Evolutionary conservation across 2,113 vertebrate species (phyloP).

Genomic region (western clawed frog (Xenopus tropicalis)): UCB_Xtro_10.0 CM004443.2:146118501-146119000

Average conservation of each 20-base stretch:
- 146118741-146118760: slow-evolving; percentile 73
- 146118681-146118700: slow-evolving; percentile 17
- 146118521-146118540: too few relatives aligned
- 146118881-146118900: background rate
- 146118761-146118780: slow-evolving; percentile 75
- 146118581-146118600: too few relatives aligned
- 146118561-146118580: too few relatives aligned
- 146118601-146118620: slow-evolving; percentile 17
- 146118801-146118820: slow-evolving; percentile 58
- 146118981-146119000: too few relatives aligned
- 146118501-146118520: too few relatives aligned
- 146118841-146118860: slow-evolving; percentile 17
- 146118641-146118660: background rate
- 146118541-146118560: too few relatives aligned
- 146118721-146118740: slow-evolving; percentile 62
- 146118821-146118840: background rate
- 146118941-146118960: too few relatives aligned
- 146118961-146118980: too few relatives aligned
- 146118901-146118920: too few relatives aligned
- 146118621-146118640: background rate
- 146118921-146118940: background rate
- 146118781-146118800: slow-evolving; percentile 70
- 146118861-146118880: background rate
- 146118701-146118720: slow-evolving; percentile 12
- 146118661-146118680: background rate